Conservation (phyloP, 2,888 invertebrate species). For the Malthinus flaveolus region DNA sequence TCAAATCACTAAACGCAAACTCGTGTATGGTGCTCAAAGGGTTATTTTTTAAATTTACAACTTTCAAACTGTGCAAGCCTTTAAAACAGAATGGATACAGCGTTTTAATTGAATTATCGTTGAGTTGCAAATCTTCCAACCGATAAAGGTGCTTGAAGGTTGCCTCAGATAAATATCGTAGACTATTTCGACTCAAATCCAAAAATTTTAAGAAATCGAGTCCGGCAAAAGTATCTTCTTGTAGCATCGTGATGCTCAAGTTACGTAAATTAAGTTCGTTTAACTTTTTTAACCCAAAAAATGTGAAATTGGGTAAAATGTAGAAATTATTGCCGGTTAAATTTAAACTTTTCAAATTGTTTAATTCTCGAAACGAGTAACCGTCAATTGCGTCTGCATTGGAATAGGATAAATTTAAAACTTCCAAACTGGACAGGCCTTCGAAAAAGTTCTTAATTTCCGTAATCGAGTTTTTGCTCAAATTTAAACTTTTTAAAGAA, state of each 20-base stretch:
- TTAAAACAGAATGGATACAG: slow-evolving; percentile 8
- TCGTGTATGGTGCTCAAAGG: too few relatives aligned
- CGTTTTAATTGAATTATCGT: slow-evolving; percentile 6
- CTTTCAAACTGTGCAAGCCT: neutral
- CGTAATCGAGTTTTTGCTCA: neutral
- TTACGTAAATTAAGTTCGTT: neutral
- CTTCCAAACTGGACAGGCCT: too few relatives aligned
- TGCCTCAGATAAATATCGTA: slow-evolving; percentile 8
- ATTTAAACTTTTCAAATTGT: too few relatives aligned
- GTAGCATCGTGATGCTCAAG: neutral
- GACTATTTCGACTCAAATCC: slow-evolving; percentile 18
- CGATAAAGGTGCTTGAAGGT: slow-evolving; percentile 7
- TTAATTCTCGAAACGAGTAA: too few relatives aligned
- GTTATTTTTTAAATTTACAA: neutral
- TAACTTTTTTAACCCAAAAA: slow-evolving; percentile 13
- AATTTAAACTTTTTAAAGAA: neutral
- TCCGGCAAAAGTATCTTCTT: slow-evolving; percentile 11
- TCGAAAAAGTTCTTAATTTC: too few relatives aligned
- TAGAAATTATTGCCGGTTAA: too few relatives aligned
- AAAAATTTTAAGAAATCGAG: neutral
- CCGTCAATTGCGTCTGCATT: too few relatives aligned
- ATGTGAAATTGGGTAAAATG: neutral
- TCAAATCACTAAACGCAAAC: slow-evolving; percentile 4
- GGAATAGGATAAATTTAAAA: too few relatives aligned
- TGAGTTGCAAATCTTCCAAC: slow-evolving; percentile 20